phyloP scores from a whole-genome alignment of 2,797 vertebrate genomes.

The Macrochelys suwanniensis region DNA sequence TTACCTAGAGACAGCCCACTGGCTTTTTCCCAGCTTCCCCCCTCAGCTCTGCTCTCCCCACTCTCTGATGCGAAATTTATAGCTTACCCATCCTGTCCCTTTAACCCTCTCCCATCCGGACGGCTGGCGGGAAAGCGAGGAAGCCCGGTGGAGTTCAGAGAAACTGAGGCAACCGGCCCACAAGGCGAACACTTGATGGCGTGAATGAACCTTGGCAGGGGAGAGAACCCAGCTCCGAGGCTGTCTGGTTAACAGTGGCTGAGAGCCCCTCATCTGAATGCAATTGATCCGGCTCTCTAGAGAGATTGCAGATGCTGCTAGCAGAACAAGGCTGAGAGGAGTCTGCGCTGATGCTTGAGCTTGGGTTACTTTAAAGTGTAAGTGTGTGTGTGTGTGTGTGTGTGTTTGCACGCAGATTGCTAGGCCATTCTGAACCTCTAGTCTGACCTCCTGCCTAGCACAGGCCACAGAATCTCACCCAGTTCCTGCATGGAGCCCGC shows the following conservation, averaged over 20 bases:
- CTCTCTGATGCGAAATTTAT: slow-evolving; percentile 84
- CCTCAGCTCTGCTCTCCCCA: slow-evolving; percentile 58
- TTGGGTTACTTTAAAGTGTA: neutral
- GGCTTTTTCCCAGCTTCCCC: slow-evolving; percentile 83
- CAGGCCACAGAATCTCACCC: neutral
- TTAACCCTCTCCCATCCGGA: slow-evolving; percentile 79
- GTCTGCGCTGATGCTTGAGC: neutral
- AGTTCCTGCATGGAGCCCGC: neutral
- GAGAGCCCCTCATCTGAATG: neutral
- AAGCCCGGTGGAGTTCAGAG: neutral
- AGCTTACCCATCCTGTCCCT: slow-evolving; percentile 73
- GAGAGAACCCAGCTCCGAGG: neutral
- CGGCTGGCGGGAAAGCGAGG: neutral
- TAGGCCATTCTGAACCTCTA: neutral
- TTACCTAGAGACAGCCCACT: slow-evolving; percentile 88
- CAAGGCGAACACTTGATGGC: neutral
- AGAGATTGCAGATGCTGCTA: neutral
- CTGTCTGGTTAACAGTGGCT: neutral
- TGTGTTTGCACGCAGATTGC: neutral
- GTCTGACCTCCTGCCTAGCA: neutral
- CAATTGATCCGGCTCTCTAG: neutral
- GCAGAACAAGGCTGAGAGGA: neutral
- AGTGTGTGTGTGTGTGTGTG: neutral
- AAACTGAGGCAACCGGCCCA: neutral
- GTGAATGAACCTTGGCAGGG: neutral